phyloP scores from a whole-genome alignment of 1,140 invertebrate genomes.

The Heliconius eleuchia region DNA sequence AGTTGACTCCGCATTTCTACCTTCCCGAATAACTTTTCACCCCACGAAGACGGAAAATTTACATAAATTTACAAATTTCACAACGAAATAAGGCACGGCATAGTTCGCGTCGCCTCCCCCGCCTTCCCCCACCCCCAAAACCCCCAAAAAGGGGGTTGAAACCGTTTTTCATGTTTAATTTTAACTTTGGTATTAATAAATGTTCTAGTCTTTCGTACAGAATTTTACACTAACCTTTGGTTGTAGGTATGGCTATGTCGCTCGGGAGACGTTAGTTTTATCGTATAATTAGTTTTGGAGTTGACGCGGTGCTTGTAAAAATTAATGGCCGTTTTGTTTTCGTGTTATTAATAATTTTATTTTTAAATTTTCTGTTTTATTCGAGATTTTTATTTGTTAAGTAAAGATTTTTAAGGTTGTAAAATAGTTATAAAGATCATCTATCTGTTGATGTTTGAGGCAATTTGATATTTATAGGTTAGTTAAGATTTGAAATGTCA shows the following conservation, averaged over 20 bases:
- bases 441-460: too few relatives aligned
- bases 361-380: not conserved
- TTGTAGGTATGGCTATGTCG: conserved; percentile 48
- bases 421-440: too few relatives aligned
- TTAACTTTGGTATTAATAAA: conserved; percentile 80
- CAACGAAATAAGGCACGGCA: conserved; percentile 69
- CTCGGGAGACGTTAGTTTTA: conserved; percentile 70
- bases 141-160: conserved; percentile 41
- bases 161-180: conserved; percentile 80
- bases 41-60: conserved; percentile 75
- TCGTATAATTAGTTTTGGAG: conserved; percentile 71
- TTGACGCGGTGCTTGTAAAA: conserved; percentile 54
- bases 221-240: conserved; percentile 45
- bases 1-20: conserved; percentile 45
- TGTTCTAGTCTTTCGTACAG: conserved; percentile 69
- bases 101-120: conserved; percentile 55
- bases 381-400: not conserved
- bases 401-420: too few relatives aligned
- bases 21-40: conserved; percentile 59
- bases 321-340: conserved; percentile 46
- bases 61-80: conserved; percentile 80
- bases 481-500: too few relatives aligned
- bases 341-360: conserved; percentile 8
- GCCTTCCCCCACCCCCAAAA: conserved; percentile 34
- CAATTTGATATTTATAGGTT: too few relatives aligned